Evolutionary conservation across 2,113 vertebrate genomes (phyloP).

Genomic region (Todiramphus saurophagus): DNA sequence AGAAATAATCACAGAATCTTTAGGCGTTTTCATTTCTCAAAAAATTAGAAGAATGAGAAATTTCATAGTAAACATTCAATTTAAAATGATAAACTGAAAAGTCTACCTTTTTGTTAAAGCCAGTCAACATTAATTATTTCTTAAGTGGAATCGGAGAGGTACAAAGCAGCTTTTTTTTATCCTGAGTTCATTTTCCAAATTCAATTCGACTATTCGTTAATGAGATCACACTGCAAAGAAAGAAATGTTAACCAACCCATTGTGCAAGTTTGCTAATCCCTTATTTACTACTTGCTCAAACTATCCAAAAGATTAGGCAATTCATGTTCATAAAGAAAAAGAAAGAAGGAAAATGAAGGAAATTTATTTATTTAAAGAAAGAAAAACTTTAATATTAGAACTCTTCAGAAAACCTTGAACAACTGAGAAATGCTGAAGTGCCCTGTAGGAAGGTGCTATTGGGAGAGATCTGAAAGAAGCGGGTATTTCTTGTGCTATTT

Average conservation of each 20-base stretch:
- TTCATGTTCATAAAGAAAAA: background rate
- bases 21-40: background rate
- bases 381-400: background rate
- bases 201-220: conserved; percentile 11
- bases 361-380: background rate
- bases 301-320: background rate
- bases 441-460: background rate
- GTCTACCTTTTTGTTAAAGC: background rate
- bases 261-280: background rate
- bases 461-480: background rate
- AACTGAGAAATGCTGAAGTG: background rate
- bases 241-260: background rate
- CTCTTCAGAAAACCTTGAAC: background rate
- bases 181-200: background rate
- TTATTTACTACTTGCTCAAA: background rate
- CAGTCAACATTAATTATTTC: conserved; percentile 17
- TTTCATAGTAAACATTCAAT: background rate
- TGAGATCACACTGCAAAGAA: conserved; percentile 8
- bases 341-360: background rate
- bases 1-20: background rate
- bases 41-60: background rate
- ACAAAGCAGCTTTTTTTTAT: background rate
- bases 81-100: background rate
- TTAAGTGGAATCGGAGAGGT: background rate
- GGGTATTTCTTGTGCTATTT: background rate